These are phyloP conservation scores for Cuniculus paca DNA, from an alignment of 2,797 vertebrate species.

Conservation along the genomic window DNA sequence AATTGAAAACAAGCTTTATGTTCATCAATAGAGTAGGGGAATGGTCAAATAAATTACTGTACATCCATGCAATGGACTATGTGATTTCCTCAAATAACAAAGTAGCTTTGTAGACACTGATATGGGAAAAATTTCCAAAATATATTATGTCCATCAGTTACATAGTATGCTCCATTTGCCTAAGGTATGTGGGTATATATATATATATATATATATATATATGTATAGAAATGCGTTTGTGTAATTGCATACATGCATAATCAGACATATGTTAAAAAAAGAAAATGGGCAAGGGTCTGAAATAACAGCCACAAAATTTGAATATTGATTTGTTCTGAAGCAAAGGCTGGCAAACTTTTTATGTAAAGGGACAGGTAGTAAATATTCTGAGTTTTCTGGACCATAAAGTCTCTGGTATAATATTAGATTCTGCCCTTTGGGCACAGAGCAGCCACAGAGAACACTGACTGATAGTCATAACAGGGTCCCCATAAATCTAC, in stretches of 20 bases:
- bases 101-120: not conserved
- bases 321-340: not conserved
- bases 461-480: not conserved
- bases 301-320: not conserved
- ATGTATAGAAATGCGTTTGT: not conserved
- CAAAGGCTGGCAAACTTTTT: not conserved
- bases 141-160: not conserved
- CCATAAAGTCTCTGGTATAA: not conserved
- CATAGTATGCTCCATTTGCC: not conserved
- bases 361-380: not conserved
- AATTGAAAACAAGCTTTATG: conserved; percentile 37
- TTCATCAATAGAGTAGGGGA: not conserved
- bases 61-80: not conserved
- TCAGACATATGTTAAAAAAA: not conserved
- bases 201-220: not conserved
- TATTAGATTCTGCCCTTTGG: not conserved
- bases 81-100: conserved; percentile 7
- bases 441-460: not conserved
- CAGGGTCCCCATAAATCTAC: not conserved
- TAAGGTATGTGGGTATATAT: not conserved
- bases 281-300: not conserved
- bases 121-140: not conserved
- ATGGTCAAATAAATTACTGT: not conserved
- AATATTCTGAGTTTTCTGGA: not conserved
- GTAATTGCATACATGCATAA: not conserved